Conservation (phyloP, 2,888 invertebrate genomes). For the Smittia sp. region DNA sequence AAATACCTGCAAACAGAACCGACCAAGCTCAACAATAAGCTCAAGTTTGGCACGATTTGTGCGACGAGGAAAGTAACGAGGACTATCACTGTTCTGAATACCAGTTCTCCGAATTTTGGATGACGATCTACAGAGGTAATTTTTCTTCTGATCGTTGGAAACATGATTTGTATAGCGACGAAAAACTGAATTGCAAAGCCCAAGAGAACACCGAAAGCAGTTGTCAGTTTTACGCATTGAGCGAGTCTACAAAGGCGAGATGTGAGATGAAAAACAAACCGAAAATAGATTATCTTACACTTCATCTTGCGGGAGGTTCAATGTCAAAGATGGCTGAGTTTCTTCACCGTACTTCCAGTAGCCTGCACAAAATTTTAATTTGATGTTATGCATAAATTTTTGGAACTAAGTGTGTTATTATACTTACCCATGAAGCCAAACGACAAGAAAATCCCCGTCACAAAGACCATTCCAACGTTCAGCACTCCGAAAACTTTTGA, state of each 20-base stretch:
- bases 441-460: slow-evolving; percentile 72
- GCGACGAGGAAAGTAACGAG: slow-evolving; percentile 79
- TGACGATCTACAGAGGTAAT: slow-evolving; percentile 58
- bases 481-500: slow-evolving; percentile 78
- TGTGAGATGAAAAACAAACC: background rate
- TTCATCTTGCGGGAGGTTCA: slow-evolving; percentile 71
- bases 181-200: slow-evolving; percentile 94
- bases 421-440: slow-evolving; percentile 86
- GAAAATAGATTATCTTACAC: slow-evolving; percentile 51
- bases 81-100: slow-evolving; percentile 70
- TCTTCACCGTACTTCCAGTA: slow-evolving; percentile 84
- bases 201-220: slow-evolving; percentile 80
- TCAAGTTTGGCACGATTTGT: slow-evolving; percentile 79
- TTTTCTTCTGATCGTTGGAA: slow-evolving; percentile 65
- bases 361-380: too few relatives aligned
- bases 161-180: slow-evolving; percentile 86
- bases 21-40: slow-evolving; percentile 84
- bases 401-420: too few relatives aligned
- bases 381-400: too few relatives aligned
- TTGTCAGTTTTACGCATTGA: slow-evolving; percentile 76
- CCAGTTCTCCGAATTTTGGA: slow-evolving; percentile 64
- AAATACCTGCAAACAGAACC: slow-evolving; percentile 90
- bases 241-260: slow-evolving; percentile 63
- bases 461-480: slow-evolving; percentile 83
- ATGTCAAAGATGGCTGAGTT: slow-evolving; percentile 80